Base-by-base conservation (phyloP, 2,888 invertebrate species). In the Plagodis dolabraria region DNA sequence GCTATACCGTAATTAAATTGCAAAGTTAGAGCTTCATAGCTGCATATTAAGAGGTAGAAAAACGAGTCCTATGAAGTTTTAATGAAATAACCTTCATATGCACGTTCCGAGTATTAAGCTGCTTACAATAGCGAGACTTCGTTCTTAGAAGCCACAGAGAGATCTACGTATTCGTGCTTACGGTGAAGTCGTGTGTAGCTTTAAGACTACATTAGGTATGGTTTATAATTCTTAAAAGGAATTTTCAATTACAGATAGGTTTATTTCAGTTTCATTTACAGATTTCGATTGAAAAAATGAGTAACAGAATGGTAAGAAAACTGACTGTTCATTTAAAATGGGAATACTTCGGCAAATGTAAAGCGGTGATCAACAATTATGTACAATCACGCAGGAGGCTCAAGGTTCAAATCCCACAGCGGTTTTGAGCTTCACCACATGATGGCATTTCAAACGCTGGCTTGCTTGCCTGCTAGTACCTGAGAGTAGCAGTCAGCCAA, bases 1-100 rank as follows among this genome's bases (percentile, higher is more conserved):
- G 73, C 74, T 72, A 79, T 76, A 79, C 76, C 75, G 75, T 83
- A 83, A 85, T 85, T 79, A 83, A 83, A 85, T 82, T 82, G 76
- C 74, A 74, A 83, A 84, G 77, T 83, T 83, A 80, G 73, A 77
- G 77, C 73, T 79, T 76, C 78, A 77, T 74, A 77, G 76, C 75
- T 75, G 76, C 77, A 81, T 78, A 78, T 77, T 76, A 83, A 79
- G 72, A 76, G 75, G 75, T 71, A 76, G 71, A 79, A 83, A 80
- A 83, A 77, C 57, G 69, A 57, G 68, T 63, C 55, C 69, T 71
- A 67, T 72, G 68, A 82, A 81, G 73, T 83, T 83, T 81, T 80
- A 81, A 83, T 77, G 71, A 77, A 78, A 77, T 75, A 76, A 74
- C 67, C 72, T 56, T 44, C 57, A 61, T 56, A 49, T 61, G 67